Base-by-base conservation (phyloP, 2,888 invertebrate species). In the Himalopsyche tibetana region DNA sequence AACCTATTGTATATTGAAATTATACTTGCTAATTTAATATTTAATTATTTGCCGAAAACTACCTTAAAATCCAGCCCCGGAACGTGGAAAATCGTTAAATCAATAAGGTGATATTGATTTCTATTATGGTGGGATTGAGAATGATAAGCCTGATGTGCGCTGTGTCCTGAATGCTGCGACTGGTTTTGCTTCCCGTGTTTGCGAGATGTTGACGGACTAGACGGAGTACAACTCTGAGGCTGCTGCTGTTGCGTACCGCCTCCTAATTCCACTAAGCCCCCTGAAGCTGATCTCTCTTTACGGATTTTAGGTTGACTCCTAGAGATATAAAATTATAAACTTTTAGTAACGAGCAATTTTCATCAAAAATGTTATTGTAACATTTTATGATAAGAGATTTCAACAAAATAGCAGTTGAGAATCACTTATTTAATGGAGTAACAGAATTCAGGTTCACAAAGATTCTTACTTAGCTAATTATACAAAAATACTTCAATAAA, bases 41-140 rank as follows among this genome's bases (percentile, higher is more conserved):
- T 42, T 40, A 9, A 40, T 80, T 42, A 15, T n/a, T 17, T 38
- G 15, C 3, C 3, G 36, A 4, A 36, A 80, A 80, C 89, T 89
- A 97, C 95, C 94, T 97, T 97, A 55, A 98, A 97, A 91, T 98
- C 97, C 89, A 98, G 93, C 0, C 98, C 98, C 3, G 98, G 98
- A 91, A 98, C 97, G 89, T 97, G 95, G 92, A 98, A 98, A 88
- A 97, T 96, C 5, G 98, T 98, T 88, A 97, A 93, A 92, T 98
- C 97, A 0, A 96, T 93, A 84, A 95, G 91, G 91, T 95, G 92
- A 88, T 94, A 92, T 89, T 92, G 87, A 89, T 91, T 90, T 91
- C 92, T 28, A 89, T 92, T 89, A 90, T 92, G 89, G 80, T 88
- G 88, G 9, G 87, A 85, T 56, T 87, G 87, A 11, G 86, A 87